Conservation (phyloP, 2,113 vertebrate genomes). For the Hypocryptadius cinnamomeus region DNA sequence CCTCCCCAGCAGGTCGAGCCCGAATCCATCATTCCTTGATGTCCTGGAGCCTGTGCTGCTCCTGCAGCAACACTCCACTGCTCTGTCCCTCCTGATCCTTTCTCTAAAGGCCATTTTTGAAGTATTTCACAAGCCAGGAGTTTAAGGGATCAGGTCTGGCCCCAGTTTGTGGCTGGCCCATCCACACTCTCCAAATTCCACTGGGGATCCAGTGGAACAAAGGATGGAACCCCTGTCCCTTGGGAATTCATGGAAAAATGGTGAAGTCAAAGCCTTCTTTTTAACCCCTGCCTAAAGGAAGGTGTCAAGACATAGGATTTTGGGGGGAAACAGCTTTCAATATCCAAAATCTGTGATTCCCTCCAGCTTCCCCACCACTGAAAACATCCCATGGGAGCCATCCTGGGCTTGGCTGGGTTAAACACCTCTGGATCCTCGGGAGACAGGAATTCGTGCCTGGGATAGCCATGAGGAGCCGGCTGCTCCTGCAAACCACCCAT, state of each 20-base stretch:
- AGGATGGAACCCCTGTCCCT: rapidly evolving
- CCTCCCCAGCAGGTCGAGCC: rapidly evolving
- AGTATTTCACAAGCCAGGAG: background rate
- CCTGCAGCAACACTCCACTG: rapidly evolving
- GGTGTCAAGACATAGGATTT: background rate
- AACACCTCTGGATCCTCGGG: rapidly evolving
- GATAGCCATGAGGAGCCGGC: background rate
- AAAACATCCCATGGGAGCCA: background rate
- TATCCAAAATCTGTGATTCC: background rate
- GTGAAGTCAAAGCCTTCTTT: background rate
- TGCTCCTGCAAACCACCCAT: background rate
- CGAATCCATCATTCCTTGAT: rapidly evolving
- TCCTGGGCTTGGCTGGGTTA: background rate
- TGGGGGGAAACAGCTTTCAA: background rate
- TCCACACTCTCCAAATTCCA: background rate
- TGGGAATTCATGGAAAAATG: background rate
- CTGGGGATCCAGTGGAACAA: background rate
- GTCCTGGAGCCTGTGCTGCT: rapidly evolving
- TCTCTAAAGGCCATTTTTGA: background rate
- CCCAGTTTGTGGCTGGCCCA: background rate
- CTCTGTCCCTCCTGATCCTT: background rate
- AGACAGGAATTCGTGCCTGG: background rate
- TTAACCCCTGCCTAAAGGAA: background rate
- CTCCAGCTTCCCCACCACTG: background rate
- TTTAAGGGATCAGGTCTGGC: background rate